Evolutionary conservation across 2,797 vertebrate genomes (phyloP).

Genomic region (Octomys mimax): DNA sequence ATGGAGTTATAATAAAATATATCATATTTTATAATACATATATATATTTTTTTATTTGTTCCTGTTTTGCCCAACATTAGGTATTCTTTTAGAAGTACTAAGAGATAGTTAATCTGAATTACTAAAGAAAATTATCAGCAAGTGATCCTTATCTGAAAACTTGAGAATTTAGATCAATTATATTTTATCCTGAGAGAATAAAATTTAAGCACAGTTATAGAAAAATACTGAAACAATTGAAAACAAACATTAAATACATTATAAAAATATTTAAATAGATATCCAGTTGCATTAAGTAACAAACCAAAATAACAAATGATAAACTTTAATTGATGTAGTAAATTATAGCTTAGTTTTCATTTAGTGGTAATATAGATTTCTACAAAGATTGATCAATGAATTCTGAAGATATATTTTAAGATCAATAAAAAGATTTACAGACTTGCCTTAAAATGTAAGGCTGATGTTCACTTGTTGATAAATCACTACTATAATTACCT

Average conservation of each 20-base stretch:
- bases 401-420: neutral
- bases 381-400: neutral
- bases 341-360: constrained; percentile 32
- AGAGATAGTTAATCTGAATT: neutral
- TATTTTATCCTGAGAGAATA: neutral
- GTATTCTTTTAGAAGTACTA: neutral
- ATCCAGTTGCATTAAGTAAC: neutral
- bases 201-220: neutral
- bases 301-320: constrained; percentile 11
- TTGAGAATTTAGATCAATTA: neutral
- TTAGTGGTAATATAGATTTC: neutral
- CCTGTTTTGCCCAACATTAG: neutral
- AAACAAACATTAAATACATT: neutral
- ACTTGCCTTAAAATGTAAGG: neutral
- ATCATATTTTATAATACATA: neutral
- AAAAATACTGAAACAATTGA: constrained; percentile 9
- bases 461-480: neutral
- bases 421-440: neutral
- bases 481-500: neutral
- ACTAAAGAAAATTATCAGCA: constrained; percentile 4
- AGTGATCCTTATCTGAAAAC: neutral
- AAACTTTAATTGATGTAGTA: neutral
- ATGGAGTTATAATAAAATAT: no score
- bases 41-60: neutral
- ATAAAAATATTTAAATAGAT: neutral